Evolutionary conservation across 2,797 vertebrate species (phyloP).

Genomic region (Agapornis canus): DNA sequence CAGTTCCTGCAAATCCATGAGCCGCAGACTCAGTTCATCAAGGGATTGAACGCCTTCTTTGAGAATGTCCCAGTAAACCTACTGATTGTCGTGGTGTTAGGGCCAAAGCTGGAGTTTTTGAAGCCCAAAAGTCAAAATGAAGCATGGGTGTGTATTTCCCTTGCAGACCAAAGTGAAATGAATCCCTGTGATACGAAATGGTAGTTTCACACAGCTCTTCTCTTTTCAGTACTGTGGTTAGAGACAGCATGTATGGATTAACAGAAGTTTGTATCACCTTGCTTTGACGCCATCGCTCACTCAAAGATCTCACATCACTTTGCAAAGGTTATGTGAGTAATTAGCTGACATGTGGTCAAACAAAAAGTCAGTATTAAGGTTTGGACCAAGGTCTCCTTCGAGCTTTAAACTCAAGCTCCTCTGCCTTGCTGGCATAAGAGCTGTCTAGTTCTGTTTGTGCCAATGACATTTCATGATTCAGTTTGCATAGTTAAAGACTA

Average conservation of each 20-base stretch:
- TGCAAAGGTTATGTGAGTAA: neutral
- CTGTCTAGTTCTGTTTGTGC: conserved; percentile 17
- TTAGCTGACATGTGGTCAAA: neutral
- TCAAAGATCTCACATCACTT: neutral
- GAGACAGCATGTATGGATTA: neutral
- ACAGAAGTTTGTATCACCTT: neutral
- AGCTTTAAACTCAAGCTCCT: conserved; percentile 9
- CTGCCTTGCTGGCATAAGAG: neutral
- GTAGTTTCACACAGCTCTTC: neutral
- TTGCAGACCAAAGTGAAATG: neutral
- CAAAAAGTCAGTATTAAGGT: neutral
- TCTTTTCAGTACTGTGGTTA: neutral
- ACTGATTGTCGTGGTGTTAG: neutral
- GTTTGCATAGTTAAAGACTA: conserved; percentile 57
- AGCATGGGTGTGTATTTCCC: neutral
- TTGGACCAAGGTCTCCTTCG: neutral
- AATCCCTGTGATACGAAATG: neutral
- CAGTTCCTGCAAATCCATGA: neutral
- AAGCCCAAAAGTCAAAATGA: neutral
- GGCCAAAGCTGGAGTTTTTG: neutral
- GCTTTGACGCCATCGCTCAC: neutral
- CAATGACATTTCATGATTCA: conserved; percentile 29
- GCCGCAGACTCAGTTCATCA: neutral
- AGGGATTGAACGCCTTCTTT: neutral
- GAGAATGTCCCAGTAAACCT: neutral